Evolutionary conservation across 1,140 invertebrate species (phyloP), one percentile per base, ranked within the genome.

Genomic region (Pissodes strobi): DNA sequence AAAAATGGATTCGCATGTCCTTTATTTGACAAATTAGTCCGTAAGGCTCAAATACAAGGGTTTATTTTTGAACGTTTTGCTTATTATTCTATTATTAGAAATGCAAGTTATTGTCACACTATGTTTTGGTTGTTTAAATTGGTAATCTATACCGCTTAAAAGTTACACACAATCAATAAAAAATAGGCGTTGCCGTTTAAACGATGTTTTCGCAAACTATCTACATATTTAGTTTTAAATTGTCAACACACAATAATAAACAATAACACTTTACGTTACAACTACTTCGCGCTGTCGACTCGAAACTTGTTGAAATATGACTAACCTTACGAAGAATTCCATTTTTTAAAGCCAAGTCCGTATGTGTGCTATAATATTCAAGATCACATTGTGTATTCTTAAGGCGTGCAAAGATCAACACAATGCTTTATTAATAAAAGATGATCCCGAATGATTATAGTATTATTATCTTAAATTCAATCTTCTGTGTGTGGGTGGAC

Each of bases 341-440:
- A 19, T 39, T 53, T 62, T 62, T 61, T 56, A 56, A 56, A 19
- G 25, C 25, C 30, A 52, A 30, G 49, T 37, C 8, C 25, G 49
- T 52, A 52, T 30, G 49, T 37, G 21, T 56, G 34, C 52, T 13
- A 41, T 38, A 39, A 15, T 39, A 55, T 57, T 57, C 55, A 45
- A 51, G 46, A 61, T 48, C 58, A 41, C 21, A 51, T 49, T 51
- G 46, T 51, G 34, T 62, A 53, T 62, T 62, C 34, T 62, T 13
- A 30, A 53, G 48, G 60, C 34, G 49, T 52, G 49, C 48, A 52
- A 52, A 52, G 37, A 27, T 45, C 22, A n/a, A 62, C 43, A 62
- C 60, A 62, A 62, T 62, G 60, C 60, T 52, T 62, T 53, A 62
- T 62, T 62, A 62, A 62, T 62, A 62, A 62, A 53, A 62, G 60